Evolutionary conservation across 2,113 vertebrate species (phyloP), one percentile per base, ranked within the genome.

Genomic region (Sterrhoptilus dennistouni): DNA sequence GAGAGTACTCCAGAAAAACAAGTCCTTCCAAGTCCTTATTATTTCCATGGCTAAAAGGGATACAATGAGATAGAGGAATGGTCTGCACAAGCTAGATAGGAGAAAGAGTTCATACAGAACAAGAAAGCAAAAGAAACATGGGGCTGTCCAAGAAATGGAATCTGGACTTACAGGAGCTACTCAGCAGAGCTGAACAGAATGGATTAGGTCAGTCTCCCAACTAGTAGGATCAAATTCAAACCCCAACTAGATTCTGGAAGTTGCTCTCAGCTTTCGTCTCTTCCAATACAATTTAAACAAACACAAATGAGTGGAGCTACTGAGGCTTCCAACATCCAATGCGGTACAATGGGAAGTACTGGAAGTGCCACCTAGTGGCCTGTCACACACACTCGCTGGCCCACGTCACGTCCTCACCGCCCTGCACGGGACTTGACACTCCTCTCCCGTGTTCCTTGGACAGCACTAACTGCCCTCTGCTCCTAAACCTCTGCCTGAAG

Each of bases 31-130:
- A 79, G 57, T 86, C 64, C 72, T 77, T 77, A 36, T 80, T 93
- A 90, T 77, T 87, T 93, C 77, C 86, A 93, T 23, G 64, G 84
- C 83, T 84, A 81, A 65, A 89, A 95, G 74, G 44, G 70, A 87
- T 74, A 89, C 33, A 60, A 61, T 60, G 71, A 79, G 72, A 88
- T 9, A 80, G 56, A 78, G 66, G 84, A 96, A 94, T 71, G 53
- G 36, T 47, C 40, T 72, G 63, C 63, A 74, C 0, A 2, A 68
- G 44, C 66, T 80, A 72, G 77, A 86, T 1, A 90, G 86, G 90
- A 72, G 56, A 42, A 96, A 88, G 64, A 72, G 47, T 87, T 87
- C 60, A 59, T 59, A 95, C 65, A 94, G 76, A 95, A 94, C n/a
- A 68, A 68, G 75, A 90, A 95, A 89, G 80, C 65, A 91, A 93